Evolutionary conservation across 2,797 vertebrate species (phyloP), one percentile per base, ranked within the genome.

Genomic region (Melopsittacus undulatus): DNA sequence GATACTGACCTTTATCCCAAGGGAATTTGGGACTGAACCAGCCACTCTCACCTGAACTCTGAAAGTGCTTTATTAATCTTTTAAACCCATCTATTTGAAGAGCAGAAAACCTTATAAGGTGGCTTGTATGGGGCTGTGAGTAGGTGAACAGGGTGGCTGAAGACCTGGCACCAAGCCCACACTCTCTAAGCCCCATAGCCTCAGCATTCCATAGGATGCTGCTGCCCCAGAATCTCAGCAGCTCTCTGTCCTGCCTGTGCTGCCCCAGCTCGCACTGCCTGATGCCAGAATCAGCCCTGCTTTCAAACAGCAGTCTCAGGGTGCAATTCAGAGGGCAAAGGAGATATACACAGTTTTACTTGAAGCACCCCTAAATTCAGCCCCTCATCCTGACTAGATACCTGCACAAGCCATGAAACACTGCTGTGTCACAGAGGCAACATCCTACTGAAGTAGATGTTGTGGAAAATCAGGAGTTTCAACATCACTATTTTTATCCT

Each of bases 401-500:
- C 67, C 63, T 89, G 56, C 24, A 43, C 3, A 80, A 73, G 7
- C 27, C 51, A 30, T 2, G 19, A 48, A 49, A 72, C 34, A 32
- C 11, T 3, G 22, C 38, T 78, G 27, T 40, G 30, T 42, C 66
- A 89, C 75, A 75, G n/a, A 78, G 13, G 8, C 20, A 49, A 15
- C 0, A 3, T 51, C 68, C 54, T 54, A 43, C 7, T 76, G 68
- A 80, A 87, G 43, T 1, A 3, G 85, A 75, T 43, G 19, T 24
- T 84, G 67, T 54, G 49, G 70, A 83, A 96, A 95, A 89, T 4
- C 68, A 87, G n/a, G 48, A 80, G 17, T 83, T 80, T 92, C 45
- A 84, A 11, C 48, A 62, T 23, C 11, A 13, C 38, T 87, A 14
- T 86, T 96, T 92, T 91, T 91, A 86, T 59, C 57, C 62, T 73